phyloP scores from a whole-genome alignment of 2,888 invertebrate genomes.

The Scotopteryx bipunctaria region DNA sequence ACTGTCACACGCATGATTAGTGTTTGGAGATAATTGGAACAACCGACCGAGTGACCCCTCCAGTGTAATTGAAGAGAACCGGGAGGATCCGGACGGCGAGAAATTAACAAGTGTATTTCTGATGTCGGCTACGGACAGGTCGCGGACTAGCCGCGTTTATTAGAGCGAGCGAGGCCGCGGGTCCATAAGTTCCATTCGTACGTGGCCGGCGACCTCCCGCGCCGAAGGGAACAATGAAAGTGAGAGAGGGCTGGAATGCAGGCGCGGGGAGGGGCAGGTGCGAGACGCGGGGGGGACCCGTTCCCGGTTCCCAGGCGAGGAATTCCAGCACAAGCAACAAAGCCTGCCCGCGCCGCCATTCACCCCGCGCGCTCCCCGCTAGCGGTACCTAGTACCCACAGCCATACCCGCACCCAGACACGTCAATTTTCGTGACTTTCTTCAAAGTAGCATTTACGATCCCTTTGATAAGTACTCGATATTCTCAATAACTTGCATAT shows the following conservation, averaged over 20 bases:
- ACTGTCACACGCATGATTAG: conserved; percentile 56
- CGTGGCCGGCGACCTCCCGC: conserved; percentile 77
- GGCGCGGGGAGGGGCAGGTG: conserved; percentile 58
- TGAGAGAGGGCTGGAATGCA: conserved; percentile 81
- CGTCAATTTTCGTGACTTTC: conserved; percentile 75
- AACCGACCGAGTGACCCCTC: conserved; percentile 23
- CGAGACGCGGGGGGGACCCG: conserved; percentile 48
- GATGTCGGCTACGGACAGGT: conserved; percentile 70
- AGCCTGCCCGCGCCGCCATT: conserved; percentile 79
- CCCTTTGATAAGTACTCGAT: conserved; percentile 44
- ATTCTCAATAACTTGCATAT: conserved; percentile 53
- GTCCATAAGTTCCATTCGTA: conserved; percentile 75
- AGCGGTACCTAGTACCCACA: conserved; percentile 45
- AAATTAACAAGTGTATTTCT: conserved; percentile 64
- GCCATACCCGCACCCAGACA: conserved; percentile 60
- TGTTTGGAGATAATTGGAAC: conserved; percentile 32
- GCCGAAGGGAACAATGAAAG: conserved; percentile 81
- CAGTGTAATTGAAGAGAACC: conserved; percentile 23
- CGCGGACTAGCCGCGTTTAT: conserved; percentile 72
- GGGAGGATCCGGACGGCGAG: conserved; percentile 23
- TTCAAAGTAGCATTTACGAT: conserved; percentile 64
- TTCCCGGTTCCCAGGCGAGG: conserved; percentile 82
- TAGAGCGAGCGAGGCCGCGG: conserved; percentile 64
- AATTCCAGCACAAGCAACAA: conserved; percentile 81
- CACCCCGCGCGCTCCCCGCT: conserved; percentile 63